These are phyloP conservation scores for Aproaerema taeniolella DNA, from an alignment of 2,888 invertebrate genomes.

Conservation along the genomic window DNA sequence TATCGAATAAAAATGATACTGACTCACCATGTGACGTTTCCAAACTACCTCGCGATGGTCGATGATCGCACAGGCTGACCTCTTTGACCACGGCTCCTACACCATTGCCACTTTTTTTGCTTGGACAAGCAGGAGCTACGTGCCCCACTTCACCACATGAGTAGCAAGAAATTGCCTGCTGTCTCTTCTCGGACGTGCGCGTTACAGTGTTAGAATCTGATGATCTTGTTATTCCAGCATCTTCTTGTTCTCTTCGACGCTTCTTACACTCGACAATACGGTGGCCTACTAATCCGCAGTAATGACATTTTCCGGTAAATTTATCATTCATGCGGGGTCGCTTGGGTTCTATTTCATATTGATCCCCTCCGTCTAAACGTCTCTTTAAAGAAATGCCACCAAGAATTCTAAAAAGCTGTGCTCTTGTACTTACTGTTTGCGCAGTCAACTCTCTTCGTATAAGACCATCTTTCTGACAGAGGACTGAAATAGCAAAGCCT, in stretches of 20 bases:
- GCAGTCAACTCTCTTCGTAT: slow-evolving; percentile 1
- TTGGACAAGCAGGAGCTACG: neutral
- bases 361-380: neutral
- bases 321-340: slow-evolving; percentile 5
- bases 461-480: neutral
- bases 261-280: slow-evolving; percentile 7
- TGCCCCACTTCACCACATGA: slow-evolving; percentile 2
- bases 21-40: slow-evolving; percentile 10
- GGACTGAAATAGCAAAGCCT: slow-evolving; percentile 1
- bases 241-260: no score
- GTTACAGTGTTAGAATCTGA: neutral
- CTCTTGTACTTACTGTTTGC: neutral
- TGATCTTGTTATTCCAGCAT: neutral
- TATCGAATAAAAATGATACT: no score
- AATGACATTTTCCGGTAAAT: slow-evolving; percentile 16
- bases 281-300: slow-evolving; percentile 7
- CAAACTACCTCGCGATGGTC: slow-evolving; percentile 1
- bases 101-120: neutral
- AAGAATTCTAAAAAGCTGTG: slow-evolving; percentile 2
- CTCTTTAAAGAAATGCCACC: neutral
- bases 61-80: slow-evolving; percentile 7
- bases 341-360: slow-evolving; percentile 2
- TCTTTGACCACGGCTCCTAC: neutral
- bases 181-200: neutral
- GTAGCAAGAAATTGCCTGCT: slow-evolving; percentile 1